These are phyloP conservation scores for Bombycilla garrulus DNA, from an alignment of 2,113 vertebrate genomes.

Conservation along the genomic window DNA sequence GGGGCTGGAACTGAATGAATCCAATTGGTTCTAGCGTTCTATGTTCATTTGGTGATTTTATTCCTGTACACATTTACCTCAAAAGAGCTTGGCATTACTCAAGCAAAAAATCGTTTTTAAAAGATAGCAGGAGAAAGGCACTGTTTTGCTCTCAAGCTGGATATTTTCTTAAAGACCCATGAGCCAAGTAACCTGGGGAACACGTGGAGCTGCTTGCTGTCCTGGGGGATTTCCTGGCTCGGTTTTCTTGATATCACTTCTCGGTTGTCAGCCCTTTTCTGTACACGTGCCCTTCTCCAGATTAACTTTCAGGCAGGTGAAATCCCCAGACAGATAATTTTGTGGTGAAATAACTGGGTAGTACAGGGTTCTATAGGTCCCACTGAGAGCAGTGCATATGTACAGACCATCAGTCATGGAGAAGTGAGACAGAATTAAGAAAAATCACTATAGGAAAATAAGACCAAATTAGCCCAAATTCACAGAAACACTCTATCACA, in stretches of 20 bases:
- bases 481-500: background rate
- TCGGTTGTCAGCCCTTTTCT: background rate
- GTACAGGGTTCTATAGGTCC: background rate
- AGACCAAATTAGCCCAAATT: background rate
- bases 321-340: background rate
- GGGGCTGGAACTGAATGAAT: background rate
- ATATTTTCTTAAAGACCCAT: background rate
- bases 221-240: background rate
- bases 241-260: background rate
- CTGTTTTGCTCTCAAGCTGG: background rate
- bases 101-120: background rate
- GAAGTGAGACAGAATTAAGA: background rate
- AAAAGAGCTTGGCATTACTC: background rate
- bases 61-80: background rate
- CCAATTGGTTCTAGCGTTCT: background rate
- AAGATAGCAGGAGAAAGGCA: background rate
- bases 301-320: background rate
- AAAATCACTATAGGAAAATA: slow-evolving; percentile 21
- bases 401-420: background rate
- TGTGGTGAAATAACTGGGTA: slow-evolving; percentile 15
- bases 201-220: background rate
- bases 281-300: background rate
- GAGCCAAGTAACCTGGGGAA: background rate
- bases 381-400: rapidly evolving
- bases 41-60: background rate